phyloP scores from a whole-genome alignment of 2,113 vertebrate genomes.

The Pollimyrus isidori region DNA sequence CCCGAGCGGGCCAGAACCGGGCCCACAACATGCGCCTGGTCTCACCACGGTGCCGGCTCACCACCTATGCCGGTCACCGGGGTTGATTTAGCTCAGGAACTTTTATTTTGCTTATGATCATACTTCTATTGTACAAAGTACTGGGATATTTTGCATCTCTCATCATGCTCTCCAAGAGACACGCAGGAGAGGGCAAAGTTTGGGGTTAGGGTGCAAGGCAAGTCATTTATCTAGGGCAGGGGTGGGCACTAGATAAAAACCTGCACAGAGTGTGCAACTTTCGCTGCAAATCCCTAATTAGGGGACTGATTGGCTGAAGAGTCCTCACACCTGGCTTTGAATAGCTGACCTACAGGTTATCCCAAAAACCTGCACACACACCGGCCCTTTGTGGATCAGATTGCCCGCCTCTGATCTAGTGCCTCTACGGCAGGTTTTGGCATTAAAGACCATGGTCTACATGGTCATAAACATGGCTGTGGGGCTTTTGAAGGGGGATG shows the following conservation, averaged over 20 bases:
- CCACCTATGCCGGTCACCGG: slow-evolving; percentile 15
- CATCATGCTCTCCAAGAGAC: background rate
- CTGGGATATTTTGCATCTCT: background rate
- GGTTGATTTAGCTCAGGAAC: background rate
- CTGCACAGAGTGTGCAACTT: too few relatives aligned
- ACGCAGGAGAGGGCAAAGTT: background rate
- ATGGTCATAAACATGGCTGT: background rate
- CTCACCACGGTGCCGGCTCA: slow-evolving; percentile 19
- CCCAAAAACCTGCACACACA: too few relatives aligned
- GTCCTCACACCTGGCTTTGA: too few relatives aligned
- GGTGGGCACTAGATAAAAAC: too few relatives aligned
- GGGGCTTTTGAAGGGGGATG: too few relatives aligned
- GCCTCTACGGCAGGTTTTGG: background rate
- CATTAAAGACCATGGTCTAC: background rate
- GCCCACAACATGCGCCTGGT: slow-evolving; percentile 31
- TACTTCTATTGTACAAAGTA: background rate
- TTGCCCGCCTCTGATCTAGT: background rate
- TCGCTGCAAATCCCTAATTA: too few relatives aligned
- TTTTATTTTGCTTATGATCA: background rate
- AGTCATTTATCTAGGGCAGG: background rate
- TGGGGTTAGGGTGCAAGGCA: background rate
- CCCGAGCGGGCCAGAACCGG: background rate
- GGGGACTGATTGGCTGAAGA: too few relatives aligned
- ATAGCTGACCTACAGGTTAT: too few relatives aligned
- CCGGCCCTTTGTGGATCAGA: too few relatives aligned